Conservation (phyloP, 2,113 vertebrate species). For the Platysternon megacephalum region DNA sequence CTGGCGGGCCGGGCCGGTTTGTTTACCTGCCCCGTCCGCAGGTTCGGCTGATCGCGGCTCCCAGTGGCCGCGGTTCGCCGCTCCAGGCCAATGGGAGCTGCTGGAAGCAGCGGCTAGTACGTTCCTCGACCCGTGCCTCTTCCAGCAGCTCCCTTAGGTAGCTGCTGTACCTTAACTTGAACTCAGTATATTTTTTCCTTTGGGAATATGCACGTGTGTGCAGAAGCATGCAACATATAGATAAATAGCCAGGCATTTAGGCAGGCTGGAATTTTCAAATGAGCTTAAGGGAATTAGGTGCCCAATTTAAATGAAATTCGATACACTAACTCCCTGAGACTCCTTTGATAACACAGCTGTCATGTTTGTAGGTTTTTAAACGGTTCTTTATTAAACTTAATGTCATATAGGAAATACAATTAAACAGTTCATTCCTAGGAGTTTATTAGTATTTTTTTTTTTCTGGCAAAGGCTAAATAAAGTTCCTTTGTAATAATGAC, state of each 20-base stretch:
- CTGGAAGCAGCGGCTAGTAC: too few species aligned
- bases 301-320: background rate
- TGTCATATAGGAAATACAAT: background rate
- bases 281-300: background rate
- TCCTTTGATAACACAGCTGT: background rate
- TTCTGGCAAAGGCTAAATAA: background rate
- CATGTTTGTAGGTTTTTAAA: background rate
- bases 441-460: background rate
- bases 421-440: background rate
- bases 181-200: background rate
- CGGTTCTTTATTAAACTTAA: background rate
- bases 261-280: background rate
- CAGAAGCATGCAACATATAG: background rate
- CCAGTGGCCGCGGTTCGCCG: too few species aligned
- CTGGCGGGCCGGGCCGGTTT: too few species aligned
- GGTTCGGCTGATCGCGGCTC: too few species aligned
- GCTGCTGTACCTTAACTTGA: background rate
- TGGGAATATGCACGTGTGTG: background rate
- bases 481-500: background rate
- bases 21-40: too few species aligned
- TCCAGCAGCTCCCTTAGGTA: too few species aligned
- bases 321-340: background rate
- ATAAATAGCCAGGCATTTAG: rapidly evolving
- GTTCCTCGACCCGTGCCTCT: too few species aligned
- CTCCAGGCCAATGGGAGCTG: too few species aligned